These are phyloP conservation scores for Morus bassanus DNA, from an alignment of 2,797 vertebrate species.

Conservation along the genomic window DNA sequence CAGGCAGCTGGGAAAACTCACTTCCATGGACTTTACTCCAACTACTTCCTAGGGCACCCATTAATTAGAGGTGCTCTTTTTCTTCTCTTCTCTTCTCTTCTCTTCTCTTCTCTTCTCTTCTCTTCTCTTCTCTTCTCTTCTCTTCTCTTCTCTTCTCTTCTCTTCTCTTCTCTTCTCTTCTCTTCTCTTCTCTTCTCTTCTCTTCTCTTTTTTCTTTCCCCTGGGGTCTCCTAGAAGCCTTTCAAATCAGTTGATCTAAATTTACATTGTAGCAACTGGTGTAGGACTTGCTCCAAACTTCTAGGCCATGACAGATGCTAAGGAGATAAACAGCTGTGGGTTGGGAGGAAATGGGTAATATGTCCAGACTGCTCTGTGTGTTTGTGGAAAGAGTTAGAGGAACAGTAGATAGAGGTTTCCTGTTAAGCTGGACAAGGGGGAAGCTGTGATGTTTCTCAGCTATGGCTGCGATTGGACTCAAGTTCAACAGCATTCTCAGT, in stretches of 20 bases:
- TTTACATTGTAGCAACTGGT: neutral
- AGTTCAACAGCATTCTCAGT: neutral
- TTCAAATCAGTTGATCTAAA: neutral
- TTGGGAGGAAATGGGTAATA: conserved; percentile 34
- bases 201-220: too few relatives aligned
- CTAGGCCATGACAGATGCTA: neutral
- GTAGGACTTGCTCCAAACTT: neutral
- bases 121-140: accelerated
- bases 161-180: too few relatives aligned
- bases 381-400: conserved; percentile 60
- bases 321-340: conserved; percentile 9
- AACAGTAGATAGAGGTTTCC: conserved; percentile 62
- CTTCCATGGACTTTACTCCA: neutral
- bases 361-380: conserved; percentile 15
- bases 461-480: neutral
- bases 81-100: too few relatives aligned
- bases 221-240: neutral
- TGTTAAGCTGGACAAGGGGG: conserved; percentile 48
- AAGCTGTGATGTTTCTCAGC: conserved; percentile 49
- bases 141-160: accelerated
- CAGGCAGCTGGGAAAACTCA: neutral
- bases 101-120: too few relatives aligned
- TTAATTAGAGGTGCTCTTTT: neutral
- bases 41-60: neutral
- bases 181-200: too few relatives aligned